phyloP scores from a whole-genome alignment of 2,113 vertebrate species.

The Periophthalmodon schlosseri region DNA sequence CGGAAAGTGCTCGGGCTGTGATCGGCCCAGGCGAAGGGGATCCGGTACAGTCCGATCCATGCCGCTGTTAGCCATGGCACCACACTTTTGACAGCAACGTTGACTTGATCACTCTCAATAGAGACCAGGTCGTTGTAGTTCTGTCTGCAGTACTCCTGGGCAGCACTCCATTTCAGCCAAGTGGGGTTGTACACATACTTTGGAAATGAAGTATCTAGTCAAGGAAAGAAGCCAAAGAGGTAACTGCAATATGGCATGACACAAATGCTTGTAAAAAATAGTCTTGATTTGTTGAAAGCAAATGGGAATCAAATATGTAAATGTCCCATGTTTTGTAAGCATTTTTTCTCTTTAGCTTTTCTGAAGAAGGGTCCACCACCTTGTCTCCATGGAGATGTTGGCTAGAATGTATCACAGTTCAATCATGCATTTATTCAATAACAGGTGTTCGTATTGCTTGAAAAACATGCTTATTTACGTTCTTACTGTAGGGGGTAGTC shows the following conservation, averaged over 20 bases:
- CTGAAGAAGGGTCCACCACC: too few species aligned
- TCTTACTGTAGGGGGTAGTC: too few species aligned
- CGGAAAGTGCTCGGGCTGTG: background rate
- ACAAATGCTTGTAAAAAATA: too few species aligned
- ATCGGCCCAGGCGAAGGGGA: conserved; percentile 18
- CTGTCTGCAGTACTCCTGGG: conserved; percentile 33
- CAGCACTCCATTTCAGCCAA: background rate
- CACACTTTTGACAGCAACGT: fast-evolving
- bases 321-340: too few species aligned
- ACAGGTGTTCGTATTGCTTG: too few species aligned
- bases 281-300: too few species aligned
- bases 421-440: too few species aligned
- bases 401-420: too few species aligned
- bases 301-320: too few species aligned
- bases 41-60: conserved; percentile 34
- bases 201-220: background rate
- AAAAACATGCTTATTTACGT: too few species aligned
- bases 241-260: background rate
- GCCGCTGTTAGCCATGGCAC: fast-evolving
- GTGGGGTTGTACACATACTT: background rate
- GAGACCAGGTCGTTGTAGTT: conserved; percentile 28
- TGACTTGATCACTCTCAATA: background rate
- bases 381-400: too few species aligned
- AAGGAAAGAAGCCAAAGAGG: background rate
- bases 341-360: too few species aligned